A percentile compares a stretch with the other conserved stretches of the same genome.
Conservation (phyloP, 2,888 invertebrate genomes). For the Nasonovia ribisnigri region DNA sequence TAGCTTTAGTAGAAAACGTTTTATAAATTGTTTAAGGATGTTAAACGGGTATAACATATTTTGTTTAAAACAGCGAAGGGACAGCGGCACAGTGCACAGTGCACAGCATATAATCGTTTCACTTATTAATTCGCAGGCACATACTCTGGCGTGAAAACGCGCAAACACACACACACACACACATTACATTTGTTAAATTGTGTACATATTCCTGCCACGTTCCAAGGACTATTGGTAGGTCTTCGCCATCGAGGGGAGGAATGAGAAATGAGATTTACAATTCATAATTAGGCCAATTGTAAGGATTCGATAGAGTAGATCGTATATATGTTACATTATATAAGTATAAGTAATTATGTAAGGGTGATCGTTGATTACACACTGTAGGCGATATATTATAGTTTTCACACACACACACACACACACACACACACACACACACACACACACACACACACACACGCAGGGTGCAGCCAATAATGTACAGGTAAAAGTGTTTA, state of each 20-base stretch:
- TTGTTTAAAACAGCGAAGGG: background rate
- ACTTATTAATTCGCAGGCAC: background rate
- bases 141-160: background rate
- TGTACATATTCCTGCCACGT: background rate
- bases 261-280: background rate
- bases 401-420: background rate
- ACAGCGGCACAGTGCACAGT: background rate
- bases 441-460: background rate
- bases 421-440: background rate
- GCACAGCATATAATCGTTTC: background rate
- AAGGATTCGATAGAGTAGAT: slow-evolving; percentile 21
- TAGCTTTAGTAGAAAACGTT: background rate
- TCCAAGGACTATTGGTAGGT: slow-evolving; percentile 33
- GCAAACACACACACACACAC: background rate
- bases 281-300: slow-evolving; percentile 37
- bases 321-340: background rate
- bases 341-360: background rate
- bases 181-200: background rate
- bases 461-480: background rate
- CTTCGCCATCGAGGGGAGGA: background rate
- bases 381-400: background rate
- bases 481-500: background rate
- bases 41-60: background rate
- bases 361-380: background rate
- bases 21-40: background rate